These are phyloP conservation scores for Elephantulus edwardii DNA, from an alignment of 2,113 vertebrate species.

Conservation along the genomic window DNA sequence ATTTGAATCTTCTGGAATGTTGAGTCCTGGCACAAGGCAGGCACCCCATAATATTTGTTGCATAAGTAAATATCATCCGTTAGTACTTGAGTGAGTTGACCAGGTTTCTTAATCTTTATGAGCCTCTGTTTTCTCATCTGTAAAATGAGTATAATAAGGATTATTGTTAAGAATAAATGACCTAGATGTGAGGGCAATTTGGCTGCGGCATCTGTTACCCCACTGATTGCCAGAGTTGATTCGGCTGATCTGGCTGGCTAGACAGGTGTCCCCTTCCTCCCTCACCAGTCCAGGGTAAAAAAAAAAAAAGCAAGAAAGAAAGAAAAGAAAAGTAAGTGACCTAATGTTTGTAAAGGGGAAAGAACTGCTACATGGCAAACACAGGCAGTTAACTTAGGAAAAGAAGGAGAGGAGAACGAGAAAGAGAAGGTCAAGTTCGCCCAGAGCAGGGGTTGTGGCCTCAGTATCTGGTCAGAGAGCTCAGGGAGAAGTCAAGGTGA, in stretches of 20 bases:
- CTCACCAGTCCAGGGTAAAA: too few relatives aligned
- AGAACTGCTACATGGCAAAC: not conserved
- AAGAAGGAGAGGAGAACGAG: not conserved
- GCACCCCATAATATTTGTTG: not conserved
- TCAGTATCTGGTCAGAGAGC: not conserved
- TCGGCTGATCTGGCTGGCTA: too few relatives aligned
- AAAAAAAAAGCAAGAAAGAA: too few relatives aligned
- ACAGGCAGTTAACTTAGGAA: not conserved
- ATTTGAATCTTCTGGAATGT: not conserved
- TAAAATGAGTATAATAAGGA: slow-evolving; percentile 25
- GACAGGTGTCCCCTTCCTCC: too few relatives aligned
- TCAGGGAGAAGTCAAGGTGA: not conserved
- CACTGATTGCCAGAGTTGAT: too few relatives aligned
- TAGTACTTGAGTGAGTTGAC: slow-evolving; percentile 26
- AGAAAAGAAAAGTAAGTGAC: slow-evolving; percentile 51
- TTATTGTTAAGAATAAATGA: slow-evolving; percentile 56
- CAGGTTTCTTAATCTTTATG: slow-evolving; percentile 47
- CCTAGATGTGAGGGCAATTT: too few relatives aligned
- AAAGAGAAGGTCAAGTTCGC: not conserved
- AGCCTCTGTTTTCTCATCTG: not conserved
- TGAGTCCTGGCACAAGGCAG: slow-evolving; percentile 15
- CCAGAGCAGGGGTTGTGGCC: not conserved
- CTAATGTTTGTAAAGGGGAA: slow-evolving; percentile 35
- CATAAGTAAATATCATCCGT: slow-evolving; percentile 4
- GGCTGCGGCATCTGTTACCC: too few relatives aligned